phyloP scores from a whole-genome alignment of 2,113 vertebrate genomes.

The Poicephalus meyeri region DNA sequence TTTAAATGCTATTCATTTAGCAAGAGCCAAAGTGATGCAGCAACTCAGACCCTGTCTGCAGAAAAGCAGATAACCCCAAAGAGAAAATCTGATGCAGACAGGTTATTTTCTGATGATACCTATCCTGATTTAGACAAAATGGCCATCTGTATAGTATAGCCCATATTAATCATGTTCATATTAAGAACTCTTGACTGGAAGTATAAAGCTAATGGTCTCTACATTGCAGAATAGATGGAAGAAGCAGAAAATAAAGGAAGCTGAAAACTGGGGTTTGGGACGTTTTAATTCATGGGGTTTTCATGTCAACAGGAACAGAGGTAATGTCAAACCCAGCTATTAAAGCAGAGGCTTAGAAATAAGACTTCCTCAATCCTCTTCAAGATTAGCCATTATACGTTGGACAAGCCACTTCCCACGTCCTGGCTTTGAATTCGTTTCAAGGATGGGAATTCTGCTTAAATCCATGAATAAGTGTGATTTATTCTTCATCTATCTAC shows the following conservation, averaged over 20 bases:
- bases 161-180: neutral
- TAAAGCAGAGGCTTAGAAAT: conserved; percentile 34
- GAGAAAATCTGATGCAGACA: neutral
- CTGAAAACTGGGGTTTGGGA: neutral
- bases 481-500: neutral
- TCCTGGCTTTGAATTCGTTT: neutral
- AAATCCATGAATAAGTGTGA: accelerated
- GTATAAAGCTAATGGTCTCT: neutral
- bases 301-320: neutral
- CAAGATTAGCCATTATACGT: neutral
- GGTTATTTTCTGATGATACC: neutral
- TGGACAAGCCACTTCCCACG: neutral
- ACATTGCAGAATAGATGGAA: neutral
- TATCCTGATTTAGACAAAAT: neutral
- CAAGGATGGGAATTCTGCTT: neutral
- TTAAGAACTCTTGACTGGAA: neutral
- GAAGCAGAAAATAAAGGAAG: neutral
- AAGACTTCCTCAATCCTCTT: conserved; percentile 1
- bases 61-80: neutral
- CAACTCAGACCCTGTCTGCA: neutral
- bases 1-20: neutral
- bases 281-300: neutral
- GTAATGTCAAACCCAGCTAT: conserved; percentile 1
- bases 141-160: neutral
- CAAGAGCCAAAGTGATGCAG: neutral